Evolutionary conservation across 2,797 vertebrate genomes (phyloP).

Genomic region (Mormyrus hasselquistii): DNA sequence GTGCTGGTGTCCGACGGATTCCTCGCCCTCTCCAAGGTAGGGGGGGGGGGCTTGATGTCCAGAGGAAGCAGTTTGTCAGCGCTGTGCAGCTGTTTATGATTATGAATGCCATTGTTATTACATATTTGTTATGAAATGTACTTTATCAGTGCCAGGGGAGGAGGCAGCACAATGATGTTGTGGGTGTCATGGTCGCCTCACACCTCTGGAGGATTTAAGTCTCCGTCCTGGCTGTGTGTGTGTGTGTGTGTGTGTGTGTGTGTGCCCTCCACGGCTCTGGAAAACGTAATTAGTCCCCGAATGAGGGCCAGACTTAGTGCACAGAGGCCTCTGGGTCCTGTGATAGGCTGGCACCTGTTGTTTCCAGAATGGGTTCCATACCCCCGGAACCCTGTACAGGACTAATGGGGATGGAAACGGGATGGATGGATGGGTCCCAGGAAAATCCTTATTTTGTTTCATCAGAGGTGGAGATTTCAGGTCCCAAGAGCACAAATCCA

Average conservation of each 20-base stretch:
- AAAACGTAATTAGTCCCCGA: too few species aligned
- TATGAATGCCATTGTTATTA: neutral
- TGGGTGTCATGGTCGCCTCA: neutral
- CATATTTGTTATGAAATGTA: neutral
- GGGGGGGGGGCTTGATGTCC: neutral
- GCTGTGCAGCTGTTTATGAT: neutral
- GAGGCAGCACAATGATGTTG: neutral
- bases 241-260: too few species aligned
- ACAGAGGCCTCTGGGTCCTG: too few species aligned
- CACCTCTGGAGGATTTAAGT: neutral
- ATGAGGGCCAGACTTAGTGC: too few species aligned
- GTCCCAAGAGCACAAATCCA: too few species aligned
- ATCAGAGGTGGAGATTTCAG: too few species aligned
- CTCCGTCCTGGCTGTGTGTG: neutral
- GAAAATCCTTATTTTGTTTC: neutral
- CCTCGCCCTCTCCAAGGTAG: slow-evolving; percentile 85
- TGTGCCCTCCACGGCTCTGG: neutral
- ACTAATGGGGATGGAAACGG: too few species aligned
- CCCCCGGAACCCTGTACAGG: too few species aligned
- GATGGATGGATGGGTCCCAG: neutral
- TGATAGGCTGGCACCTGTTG: too few species aligned
- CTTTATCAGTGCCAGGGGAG: neutral
- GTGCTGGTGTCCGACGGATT: slow-evolving; percentile 87
- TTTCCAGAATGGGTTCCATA: too few species aligned
- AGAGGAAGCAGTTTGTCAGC: neutral